Conservation (phyloP, 2,888 invertebrate genomes). For the Lepidochitona cinerea region DNA sequence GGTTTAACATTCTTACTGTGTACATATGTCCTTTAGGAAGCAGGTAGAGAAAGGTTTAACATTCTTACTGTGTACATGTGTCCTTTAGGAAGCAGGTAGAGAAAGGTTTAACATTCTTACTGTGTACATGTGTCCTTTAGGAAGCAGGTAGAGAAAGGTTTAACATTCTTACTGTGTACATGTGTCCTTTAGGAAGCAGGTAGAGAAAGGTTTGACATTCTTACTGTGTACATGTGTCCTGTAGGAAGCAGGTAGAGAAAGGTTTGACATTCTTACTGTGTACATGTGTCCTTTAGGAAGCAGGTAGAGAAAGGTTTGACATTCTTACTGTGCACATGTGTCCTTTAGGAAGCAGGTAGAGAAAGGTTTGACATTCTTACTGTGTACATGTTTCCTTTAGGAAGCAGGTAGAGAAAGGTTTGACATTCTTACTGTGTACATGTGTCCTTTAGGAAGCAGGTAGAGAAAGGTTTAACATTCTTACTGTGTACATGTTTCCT, state of each 20-base stretch:
- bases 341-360: slow-evolving; percentile 77
- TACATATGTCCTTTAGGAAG: no score
- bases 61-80: no score
- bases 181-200: slow-evolving; percentile 63
- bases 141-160: slow-evolving; percentile 79
- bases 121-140: no score
- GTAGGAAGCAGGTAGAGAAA: slow-evolving; percentile 77
- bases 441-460: slow-evolving; percentile 63
- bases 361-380: slow-evolving; percentile 83
- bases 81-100: slow-evolving; percentile 77
- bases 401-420: slow-evolving; percentile 79
- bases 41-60: slow-evolving; percentile 82
- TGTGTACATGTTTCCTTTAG: no score
- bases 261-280: slow-evolving; percentile 86
- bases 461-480: slow-evolving; percentile 86
- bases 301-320: slow-evolving; percentile 82
- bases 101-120: slow-evolving; percentile 83
- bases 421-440: slow-evolving; percentile 87
- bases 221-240: no score
- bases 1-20: slow-evolving; percentile 86
- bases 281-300: no score
- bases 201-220: slow-evolving; percentile 86
- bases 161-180: slow-evolving; percentile 87
- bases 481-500: no score
- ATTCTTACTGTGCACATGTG: no score